Conservation (phyloP, 2,888 invertebrate species). For the Terebella lapidaria region DNA sequence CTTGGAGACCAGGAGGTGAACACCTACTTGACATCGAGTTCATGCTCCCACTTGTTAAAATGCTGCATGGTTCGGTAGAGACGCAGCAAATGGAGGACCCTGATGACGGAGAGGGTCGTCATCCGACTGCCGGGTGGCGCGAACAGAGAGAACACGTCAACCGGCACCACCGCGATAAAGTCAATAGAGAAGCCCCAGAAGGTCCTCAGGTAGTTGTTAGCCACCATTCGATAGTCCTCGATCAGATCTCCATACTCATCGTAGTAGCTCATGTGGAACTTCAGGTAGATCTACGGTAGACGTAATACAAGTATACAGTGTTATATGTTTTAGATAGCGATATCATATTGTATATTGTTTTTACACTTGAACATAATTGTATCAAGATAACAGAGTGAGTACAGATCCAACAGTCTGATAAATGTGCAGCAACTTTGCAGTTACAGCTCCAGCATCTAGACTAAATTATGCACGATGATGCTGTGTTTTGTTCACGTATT, state of each 20-base stretch:
- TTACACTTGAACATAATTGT: too few species aligned
- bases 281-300: constrained; percentile 15
- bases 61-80: constrained; percentile 3
- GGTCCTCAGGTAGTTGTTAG: constrained; percentile 6
- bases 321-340: too few species aligned
- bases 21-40: constrained; percentile 14
- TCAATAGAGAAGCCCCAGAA: constrained; percentile 12
- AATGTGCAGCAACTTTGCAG: too few species aligned
- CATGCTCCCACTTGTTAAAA: constrained; percentile 13
- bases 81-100: constrained; percentile 11
- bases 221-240: constrained; percentile 6
- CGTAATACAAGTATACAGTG: too few species aligned
- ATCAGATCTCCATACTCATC: constrained; percentile 15
- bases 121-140: constrained; percentile 4
- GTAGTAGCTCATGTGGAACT: constrained; percentile 14
- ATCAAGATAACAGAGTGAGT: too few species aligned
- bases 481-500: too few species aligned
- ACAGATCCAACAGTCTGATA: too few species aligned
- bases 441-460: too few species aligned
- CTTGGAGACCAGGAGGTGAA: too few species aligned
- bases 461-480: too few species aligned
- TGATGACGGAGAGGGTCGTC: constrained; percentile 6
- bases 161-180: constrained; percentile 9
- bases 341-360: too few species aligned
- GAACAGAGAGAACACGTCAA: constrained; percentile 17